Evolutionary conservation across 2,888 invertebrate species (phyloP), one percentile per base, ranked within the genome.

Genomic region (Exephanes ischioxanthus): DNA sequence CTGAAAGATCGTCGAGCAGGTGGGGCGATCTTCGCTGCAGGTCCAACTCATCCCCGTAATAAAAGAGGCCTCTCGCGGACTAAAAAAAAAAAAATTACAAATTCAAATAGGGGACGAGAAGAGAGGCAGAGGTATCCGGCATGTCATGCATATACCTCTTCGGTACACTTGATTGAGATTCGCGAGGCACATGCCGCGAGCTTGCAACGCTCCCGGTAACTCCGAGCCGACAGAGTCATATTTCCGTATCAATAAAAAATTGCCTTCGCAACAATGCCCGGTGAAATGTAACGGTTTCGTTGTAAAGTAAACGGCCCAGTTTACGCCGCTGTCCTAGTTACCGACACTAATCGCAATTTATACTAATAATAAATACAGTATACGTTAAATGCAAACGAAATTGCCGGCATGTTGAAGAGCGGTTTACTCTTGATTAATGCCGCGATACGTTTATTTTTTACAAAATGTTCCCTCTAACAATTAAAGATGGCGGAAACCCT

Each of bases 21-120:
- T 87, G 87, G 73, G 81, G 75, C 45, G 7, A 30, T 82, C 84
- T 83, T 80, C 83, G 85, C 61, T 73, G 83, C 83, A 76, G 85
- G 85, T 85, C 85, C 79, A 55, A 73, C 26, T 53, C 76, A 48
- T 68, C 66, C 58, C 66, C 71, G 14, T 48, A 48, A 48, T 48
- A 48, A 48, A 48, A 53, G 53, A 67, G 79, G 66, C 82, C 58
- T 78, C 78, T 81, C 63, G 76, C 79, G 45, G 85, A 82, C 4
- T 26, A 77, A 77, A 80, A 80, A 85, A 80, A 80, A 82, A 83
- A 80, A 83, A 87, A 89, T 88, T 89, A 88, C 80, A 88, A 87
- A 89, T 88, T 89, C 85, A 89, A 89, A 89, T 88, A 82, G 80
- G 83, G 70, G 63, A n/a, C 76, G 61, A 66, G 63, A 53, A 51